Percentiles rank a stretch among this genome's conserved stretches.
phyloP scores from a whole-genome alignment of 2,113 vertebrate species.

The Turdus rufiventris region DNA sequence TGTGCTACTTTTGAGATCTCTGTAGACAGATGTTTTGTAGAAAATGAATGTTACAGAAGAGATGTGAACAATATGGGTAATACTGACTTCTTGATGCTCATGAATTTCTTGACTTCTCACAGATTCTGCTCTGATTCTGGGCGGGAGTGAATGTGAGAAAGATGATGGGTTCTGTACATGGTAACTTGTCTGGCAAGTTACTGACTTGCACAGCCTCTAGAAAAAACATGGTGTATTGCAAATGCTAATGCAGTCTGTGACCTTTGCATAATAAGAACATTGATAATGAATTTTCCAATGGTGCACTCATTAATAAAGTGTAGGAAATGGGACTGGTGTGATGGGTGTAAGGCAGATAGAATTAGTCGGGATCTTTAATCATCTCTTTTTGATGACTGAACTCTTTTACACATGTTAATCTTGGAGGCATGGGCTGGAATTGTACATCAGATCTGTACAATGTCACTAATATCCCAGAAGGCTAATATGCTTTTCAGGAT shows the following conservation, averaged over 20 bases:
- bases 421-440: background rate
- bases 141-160: background rate
- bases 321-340: background rate
- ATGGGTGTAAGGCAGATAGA: background rate
- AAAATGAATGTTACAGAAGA: background rate
- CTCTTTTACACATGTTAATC: background rate
- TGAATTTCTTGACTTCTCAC: background rate
- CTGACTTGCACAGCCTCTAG: background rate
- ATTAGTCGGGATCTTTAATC: background rate
- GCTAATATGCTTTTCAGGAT: background rate
- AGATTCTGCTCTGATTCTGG: background rate
- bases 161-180: background rate
- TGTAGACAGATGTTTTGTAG: background rate
- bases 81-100: background rate
- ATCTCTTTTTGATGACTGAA: background rate
- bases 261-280: slow-evolving; percentile 43
- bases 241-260: slow-evolving; percentile 61
- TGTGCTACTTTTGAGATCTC: background rate
- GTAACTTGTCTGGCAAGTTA: background rate
- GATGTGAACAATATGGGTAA: background rate
- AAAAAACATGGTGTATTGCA: background rate
- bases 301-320: slow-evolving; percentile 7
- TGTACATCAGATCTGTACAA: background rate
- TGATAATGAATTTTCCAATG: background rate
- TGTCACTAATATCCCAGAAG: background rate